Evolutionary conservation across 2,797 vertebrate genomes (phyloP).

Genomic region (Nothura maculosa): DNA sequence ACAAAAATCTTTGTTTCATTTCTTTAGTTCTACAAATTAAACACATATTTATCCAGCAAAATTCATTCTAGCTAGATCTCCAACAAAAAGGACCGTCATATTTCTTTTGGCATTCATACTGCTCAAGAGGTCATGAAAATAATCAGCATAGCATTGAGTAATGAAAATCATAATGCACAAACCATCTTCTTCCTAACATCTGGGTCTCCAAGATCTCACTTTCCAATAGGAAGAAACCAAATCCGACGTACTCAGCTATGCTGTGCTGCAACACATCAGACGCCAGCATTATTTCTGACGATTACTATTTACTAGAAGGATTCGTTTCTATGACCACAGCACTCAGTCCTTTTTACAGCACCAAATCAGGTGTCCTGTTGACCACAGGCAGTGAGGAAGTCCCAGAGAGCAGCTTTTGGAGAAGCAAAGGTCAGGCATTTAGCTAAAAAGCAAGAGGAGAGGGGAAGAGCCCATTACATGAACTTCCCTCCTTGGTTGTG

Average conservation of each 20-base stretch:
- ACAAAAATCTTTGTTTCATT: neutral
- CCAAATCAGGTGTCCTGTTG: neutral
- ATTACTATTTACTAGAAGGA: neutral
- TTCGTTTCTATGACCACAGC: neutral
- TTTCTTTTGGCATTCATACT: neutral
- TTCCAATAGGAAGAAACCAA: neutral
- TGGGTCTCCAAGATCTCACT: neutral
- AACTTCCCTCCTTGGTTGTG: slow-evolving; percentile 32
- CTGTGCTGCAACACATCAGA: neutral
- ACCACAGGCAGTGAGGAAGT: neutral
- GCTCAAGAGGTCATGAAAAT: neutral
- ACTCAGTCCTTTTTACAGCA: slow-evolving; percentile 2
- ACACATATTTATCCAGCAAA: neutral
- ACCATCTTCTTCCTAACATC: neutral
- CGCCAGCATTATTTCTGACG: neutral
- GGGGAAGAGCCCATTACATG: slow-evolving; percentile 13
- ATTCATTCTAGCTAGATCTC: neutral
- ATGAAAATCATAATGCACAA: neutral
- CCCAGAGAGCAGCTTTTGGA: neutral
- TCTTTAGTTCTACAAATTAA: neutral
- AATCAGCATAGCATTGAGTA: neutral
- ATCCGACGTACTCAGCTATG: neutral
- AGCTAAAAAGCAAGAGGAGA: neutral
- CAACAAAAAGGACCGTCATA: neutral
- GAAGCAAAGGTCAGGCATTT: slow-evolving; percentile 23